Conservation (phyloP, 2,113 vertebrate species). For the Phalacrocorax aristotelis region DNA sequence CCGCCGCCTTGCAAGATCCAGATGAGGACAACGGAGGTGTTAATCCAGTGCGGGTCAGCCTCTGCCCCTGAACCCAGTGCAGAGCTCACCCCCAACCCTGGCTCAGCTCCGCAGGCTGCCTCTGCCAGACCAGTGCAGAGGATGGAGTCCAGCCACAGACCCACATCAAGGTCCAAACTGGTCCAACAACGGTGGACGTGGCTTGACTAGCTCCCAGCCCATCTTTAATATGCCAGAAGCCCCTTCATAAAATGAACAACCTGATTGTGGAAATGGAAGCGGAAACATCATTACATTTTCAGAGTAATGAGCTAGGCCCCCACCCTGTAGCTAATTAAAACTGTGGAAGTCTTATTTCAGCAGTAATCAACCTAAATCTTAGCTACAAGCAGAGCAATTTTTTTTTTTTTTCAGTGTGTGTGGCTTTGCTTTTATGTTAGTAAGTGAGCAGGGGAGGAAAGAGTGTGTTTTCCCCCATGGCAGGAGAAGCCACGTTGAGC, state of each 20-base stretch:
- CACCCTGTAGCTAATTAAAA: constrained; percentile 35
- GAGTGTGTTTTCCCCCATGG: background rate
- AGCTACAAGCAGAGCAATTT: background rate
- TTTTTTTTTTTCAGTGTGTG: background rate
- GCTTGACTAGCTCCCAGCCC: background rate
- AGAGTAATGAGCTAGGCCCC: constrained; percentile 19
- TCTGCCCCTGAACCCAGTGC: background rate
- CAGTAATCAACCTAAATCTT: constrained; percentile 41
- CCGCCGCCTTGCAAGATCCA: too few relatives aligned
- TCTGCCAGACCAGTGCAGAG: background rate
- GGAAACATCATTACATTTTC: background rate
- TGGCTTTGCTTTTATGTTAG: background rate
- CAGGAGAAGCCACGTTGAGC: background rate
- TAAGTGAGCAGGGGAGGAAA: background rate
- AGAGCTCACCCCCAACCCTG: background rate
- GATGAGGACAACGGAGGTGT: background rate
- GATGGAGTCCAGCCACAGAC: background rate
- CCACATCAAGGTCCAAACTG: background rate
- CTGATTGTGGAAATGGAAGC: constrained; percentile 6
- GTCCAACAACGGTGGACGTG: background rate
- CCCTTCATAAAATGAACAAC: background rate
- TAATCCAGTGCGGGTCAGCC: background rate
- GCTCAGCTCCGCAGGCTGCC: background rate
- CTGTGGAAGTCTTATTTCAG: constrained; percentile 23
- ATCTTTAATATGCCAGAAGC: background rate